Conservation (phyloP, 2,113 vertebrate species). For the Sula dactylatra region DNA sequence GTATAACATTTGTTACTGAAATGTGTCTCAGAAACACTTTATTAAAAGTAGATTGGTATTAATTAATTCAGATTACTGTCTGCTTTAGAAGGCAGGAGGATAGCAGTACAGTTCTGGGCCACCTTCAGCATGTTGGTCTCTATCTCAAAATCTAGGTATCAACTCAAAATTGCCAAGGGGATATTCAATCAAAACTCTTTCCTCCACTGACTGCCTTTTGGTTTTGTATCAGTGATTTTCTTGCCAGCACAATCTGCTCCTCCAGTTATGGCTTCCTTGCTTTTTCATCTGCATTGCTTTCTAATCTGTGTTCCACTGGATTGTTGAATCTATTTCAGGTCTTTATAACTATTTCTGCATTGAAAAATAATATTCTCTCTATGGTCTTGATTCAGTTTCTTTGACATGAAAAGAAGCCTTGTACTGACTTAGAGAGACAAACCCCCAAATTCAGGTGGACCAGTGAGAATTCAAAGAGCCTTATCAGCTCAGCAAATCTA, state of each 20-base stretch:
- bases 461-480: not conserved
- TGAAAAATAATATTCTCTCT: not conserved
- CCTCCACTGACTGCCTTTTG: not conserved
- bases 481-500: not conserved
- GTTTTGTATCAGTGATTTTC: not conserved
- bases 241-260: not conserved
- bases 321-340: not conserved
- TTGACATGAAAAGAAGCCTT: not conserved
- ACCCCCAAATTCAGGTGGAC: not conserved
- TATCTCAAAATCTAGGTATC: not conserved
- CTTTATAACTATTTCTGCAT: not conserved
- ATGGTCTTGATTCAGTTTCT: not conserved
- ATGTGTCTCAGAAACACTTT: slow-evolving; percentile 62
- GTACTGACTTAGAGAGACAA: not conserved
- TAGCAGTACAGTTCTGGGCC: not conserved
- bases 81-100: not conserved
- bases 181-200: not conserved
- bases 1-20: slow-evolving; percentile 62
- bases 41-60: slow-evolving; percentile 69
- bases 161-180: not conserved
- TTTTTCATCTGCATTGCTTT: not conserved
- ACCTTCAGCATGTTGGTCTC: not conserved
- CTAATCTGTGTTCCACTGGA: not conserved
- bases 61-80: slow-evolving; percentile 65
- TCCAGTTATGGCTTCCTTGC: not conserved